Evolutionary conservation across 2,113 vertebrate genomes (phyloP), one percentile per base, ranked within the genome.

Genomic region (Oryzias melastigma): DNA sequence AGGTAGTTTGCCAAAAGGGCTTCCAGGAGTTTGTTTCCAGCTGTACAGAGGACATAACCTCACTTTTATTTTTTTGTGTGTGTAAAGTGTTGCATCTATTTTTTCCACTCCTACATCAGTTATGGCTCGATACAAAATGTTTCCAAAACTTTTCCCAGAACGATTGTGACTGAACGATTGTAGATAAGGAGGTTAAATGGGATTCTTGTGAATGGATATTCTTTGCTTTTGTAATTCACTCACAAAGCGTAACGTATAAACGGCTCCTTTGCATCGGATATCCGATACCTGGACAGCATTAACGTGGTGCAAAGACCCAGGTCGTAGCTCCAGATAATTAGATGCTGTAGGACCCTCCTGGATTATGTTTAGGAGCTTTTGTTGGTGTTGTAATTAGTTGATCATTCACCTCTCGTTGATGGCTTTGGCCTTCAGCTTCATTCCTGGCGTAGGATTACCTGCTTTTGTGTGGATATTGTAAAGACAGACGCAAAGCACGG

Each of bases 381-480:
- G 80, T 78, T 71, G 69, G 62, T 78, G 77, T 69, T 58, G 74
- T 82, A 81, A 85, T 87, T 85, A 85, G 76, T 47, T 29, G 16
- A 71, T 75, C 78, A 71, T 71, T 75, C 67, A 75, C 73, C 58
- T 86, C 69, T 55, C 62, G 58, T 71, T 83, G 71, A 82, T 55
- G 74, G 52, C 56, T 62, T 65, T 25, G 20, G 75, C 16, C 41
- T 48, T 48, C 69, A 63, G 62, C 74, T 45, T 49, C 42, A 50
- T 53, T 75, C 57, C 71, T 52, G 65, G 59, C 67, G 17, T 86
- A 52, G 35, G 54, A 77, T 88, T 86, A 77, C 80, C 51, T 10
- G 41, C 72, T 75, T 82, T 83, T 85, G 86, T 86, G 66, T 63
- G 62, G 17, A 50, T 14, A 58, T 78, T 79, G 80, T 75, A 76